Evolutionary conservation across 2,797 vertebrate genomes (phyloP).

Genomic region (Cercopithecus neglectus): DNA sequence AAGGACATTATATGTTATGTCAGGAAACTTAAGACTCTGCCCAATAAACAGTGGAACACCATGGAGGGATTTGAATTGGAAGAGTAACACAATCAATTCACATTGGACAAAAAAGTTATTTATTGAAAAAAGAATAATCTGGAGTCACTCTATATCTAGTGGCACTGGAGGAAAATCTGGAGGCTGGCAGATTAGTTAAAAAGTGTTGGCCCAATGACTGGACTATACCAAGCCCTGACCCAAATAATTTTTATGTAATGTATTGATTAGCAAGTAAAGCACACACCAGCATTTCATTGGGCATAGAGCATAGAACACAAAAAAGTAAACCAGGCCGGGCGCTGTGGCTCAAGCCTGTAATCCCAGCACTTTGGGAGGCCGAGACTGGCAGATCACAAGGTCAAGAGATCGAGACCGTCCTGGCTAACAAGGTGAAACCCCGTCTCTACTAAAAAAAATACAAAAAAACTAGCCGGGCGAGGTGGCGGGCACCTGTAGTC

Average conservation of each 20-base stretch:
- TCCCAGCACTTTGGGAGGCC: no score
- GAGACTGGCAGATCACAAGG: no score
- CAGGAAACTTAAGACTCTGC: background rate
- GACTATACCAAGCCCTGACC: background rate
- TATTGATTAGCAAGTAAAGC: background rate
- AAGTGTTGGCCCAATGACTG: background rate
- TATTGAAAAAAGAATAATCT: background rate
- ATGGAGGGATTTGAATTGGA: background rate
- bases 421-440: no score
- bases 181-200: background rate
- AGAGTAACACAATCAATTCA: background rate
- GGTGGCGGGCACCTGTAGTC: no score
- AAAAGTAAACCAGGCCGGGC: background rate
- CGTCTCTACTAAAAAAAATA: no score
- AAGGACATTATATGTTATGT: background rate
- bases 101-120: background rate
- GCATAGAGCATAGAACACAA: background rate
- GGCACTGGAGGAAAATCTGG: background rate
- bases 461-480: no score
- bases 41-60: background rate
- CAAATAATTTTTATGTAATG: background rate
- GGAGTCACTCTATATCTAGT: background rate
- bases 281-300: background rate
- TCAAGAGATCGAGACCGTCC: no score
- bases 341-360: no score